Percentiles rank a stretch among this genome's conserved stretches.
Conservation (phyloP, 64 coral and sea anemone genomes). For the Dendrophyllia cribrosa region DNA sequence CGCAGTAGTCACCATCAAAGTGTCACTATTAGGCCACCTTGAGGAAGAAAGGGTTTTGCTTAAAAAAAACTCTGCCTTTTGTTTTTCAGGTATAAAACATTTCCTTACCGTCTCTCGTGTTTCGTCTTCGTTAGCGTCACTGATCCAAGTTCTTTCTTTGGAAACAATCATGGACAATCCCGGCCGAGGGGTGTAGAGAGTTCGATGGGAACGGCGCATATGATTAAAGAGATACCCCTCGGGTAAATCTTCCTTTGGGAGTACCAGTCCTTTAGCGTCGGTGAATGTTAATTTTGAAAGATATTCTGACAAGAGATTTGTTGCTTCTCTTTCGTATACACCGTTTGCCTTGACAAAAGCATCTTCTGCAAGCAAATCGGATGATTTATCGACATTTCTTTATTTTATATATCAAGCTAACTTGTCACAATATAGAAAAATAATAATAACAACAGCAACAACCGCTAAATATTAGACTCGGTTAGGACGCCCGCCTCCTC, state of each 20-base stretch:
- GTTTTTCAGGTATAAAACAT: neutral
- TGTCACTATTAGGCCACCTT: no score
- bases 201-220: conserved; percentile 2
- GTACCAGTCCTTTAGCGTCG: conserved; percentile 10
- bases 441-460: no score
- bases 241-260: neutral
- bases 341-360: neutral
- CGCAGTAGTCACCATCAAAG: no score
- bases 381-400: no score
- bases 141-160: neutral
- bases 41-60: no score
- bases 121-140: conserved; percentile 8
- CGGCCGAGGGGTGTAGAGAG: neutral
- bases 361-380: neutral
- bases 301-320: conserved; percentile 6
- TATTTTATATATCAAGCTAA: no score
- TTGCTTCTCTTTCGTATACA: conserved; percentile 19
- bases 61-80: no score
- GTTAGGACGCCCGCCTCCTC: no score
- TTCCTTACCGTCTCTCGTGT: neutral
- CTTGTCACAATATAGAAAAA: no score
- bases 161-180: conserved; percentile 37
- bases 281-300: conserved; percentile 32
- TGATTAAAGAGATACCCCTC: neutral
- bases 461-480: no score